Conservation (phyloP, 1,140 invertebrate species). For the Panagrolaimus sp. region DNA sequence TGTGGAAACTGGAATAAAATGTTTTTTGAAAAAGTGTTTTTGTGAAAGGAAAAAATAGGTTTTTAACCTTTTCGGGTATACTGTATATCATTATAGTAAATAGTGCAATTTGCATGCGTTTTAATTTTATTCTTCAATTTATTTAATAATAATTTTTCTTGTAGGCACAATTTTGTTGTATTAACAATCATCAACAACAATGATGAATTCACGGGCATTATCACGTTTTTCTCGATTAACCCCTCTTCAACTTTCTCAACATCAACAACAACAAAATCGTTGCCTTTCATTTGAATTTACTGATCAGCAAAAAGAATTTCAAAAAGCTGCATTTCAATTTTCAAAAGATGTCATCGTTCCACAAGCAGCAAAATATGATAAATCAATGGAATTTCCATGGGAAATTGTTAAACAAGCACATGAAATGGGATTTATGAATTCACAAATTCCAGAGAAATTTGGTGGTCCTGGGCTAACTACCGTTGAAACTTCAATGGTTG, state of each 20-base stretch:
- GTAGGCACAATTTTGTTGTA: no score
- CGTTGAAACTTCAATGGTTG: conserved; percentile 78
- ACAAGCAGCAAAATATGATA: conserved; percentile 80
- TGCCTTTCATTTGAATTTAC: conserved; percentile 43
- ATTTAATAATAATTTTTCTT: no score
- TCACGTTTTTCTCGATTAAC: neutral
- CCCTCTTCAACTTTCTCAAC: neutral
- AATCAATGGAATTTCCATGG: conserved; percentile 84
- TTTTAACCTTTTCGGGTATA: no score
- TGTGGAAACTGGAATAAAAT: no score
- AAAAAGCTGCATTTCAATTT: conserved; percentile 78
- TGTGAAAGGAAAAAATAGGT: neutral
- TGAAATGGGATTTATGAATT: conserved; percentile 79
- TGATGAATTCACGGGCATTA: no score
- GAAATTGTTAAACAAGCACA: conserved; percentile 88
- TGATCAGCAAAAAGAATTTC: conserved; percentile 43
- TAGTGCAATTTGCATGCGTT: no score
- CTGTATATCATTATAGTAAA: no score
- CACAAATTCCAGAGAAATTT: conserved; percentile 70
- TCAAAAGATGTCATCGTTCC: conserved; percentile 84
- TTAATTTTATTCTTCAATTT: no score
- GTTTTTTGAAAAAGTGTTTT: no score
- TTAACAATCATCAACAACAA: neutral
- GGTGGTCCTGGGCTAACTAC: conserved; percentile 54
- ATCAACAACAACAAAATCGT: neutral